A percentile compares a stretch with the other conserved stretches of the same genome.
Evolutionary conservation across 2,888 invertebrate genomes (phyloP).

Genomic region (Augochlorella aurata): DNA sequence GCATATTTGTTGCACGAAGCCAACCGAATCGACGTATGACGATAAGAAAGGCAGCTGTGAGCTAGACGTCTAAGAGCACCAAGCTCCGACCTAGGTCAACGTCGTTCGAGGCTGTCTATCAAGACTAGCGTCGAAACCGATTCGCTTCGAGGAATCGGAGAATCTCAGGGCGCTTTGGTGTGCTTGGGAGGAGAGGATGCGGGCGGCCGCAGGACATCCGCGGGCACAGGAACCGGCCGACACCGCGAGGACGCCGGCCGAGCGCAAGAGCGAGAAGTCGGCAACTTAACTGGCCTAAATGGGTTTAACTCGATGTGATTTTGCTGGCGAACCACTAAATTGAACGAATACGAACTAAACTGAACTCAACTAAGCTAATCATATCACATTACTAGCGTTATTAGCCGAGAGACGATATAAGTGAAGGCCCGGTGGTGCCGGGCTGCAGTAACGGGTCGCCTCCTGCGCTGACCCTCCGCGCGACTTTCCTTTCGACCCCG

Average conservation of each 20-base stretch:
- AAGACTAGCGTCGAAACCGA: neutral
- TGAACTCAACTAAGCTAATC: conserved; percentile 82
- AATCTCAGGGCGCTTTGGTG: neutral
- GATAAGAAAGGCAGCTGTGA: too few species aligned
- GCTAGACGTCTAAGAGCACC: too few species aligned
- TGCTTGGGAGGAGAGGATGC: neutral
- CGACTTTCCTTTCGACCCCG: conserved; percentile 64
- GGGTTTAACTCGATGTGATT: conserved; percentile 81
- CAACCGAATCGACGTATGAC: too few species aligned
- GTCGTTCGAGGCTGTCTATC: too few species aligned
- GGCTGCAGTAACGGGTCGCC: conserved; percentile 81
- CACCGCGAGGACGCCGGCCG: conserved; percentile 29
- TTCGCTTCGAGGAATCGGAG: neutral
- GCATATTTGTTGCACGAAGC: too few species aligned
- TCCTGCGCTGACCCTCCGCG: conserved; percentile 79
- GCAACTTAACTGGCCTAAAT: conserved; percentile 81
- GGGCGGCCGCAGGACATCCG: conserved; percentile 44
- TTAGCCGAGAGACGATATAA: conserved; percentile 81
- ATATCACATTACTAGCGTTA: conserved; percentile 82
- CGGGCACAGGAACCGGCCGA: conserved; percentile 44
- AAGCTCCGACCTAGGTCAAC: too few species aligned
- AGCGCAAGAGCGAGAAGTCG: conserved; percentile 70
- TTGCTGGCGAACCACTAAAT: conserved; percentile 81
- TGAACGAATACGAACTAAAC: conserved; percentile 82
- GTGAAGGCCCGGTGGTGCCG: conserved; percentile 80